phyloP scores from a whole-genome alignment of 2,888 invertebrate species.

The Malthinus flaveolus region DNA sequence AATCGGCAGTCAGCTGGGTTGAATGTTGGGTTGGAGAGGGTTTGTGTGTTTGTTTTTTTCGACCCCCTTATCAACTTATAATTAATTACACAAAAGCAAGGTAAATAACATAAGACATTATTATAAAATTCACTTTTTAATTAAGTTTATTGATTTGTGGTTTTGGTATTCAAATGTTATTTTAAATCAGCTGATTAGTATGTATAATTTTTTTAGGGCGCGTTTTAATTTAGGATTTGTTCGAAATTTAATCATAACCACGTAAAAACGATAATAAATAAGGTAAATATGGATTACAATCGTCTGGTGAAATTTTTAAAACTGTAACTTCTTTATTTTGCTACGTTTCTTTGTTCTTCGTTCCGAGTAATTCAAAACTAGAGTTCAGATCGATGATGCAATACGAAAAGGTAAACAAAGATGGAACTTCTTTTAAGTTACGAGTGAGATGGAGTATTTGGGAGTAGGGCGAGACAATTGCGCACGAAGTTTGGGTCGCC shows the following conservation, averaged over 20 bases:
- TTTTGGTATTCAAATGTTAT: too few relatives aligned
- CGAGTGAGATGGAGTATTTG: conserved; percentile 17
- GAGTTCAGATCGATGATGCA: conserved; percentile 49
- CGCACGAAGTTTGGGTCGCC: conserved; percentile 2
- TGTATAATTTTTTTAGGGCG: background rate
- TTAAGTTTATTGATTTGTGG: too few relatives aligned
- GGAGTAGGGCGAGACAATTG: conserved; percentile 2
- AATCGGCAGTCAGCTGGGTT: conserved; percentile 42
- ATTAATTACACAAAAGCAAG: conserved; percentile 1
- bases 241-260: background rate
- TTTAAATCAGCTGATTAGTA: background rate
- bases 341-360: conserved; percentile 22
- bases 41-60: conserved; percentile 37
- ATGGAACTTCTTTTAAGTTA: conserved; percentile 24
- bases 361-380: conserved; percentile 38
- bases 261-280: background rate
- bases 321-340: conserved; percentile 9
- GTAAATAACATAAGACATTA: background rate
- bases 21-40: conserved; percentile 37
- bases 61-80: conserved; percentile 30
- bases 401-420: conserved; percentile 40
- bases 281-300: background rate
- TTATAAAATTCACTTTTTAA: background rate
- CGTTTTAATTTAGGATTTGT: background rate
- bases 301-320: background rate